phyloP scores from a whole-genome alignment of 2,888 invertebrate species.

The Rhodophaea formosa region DNA sequence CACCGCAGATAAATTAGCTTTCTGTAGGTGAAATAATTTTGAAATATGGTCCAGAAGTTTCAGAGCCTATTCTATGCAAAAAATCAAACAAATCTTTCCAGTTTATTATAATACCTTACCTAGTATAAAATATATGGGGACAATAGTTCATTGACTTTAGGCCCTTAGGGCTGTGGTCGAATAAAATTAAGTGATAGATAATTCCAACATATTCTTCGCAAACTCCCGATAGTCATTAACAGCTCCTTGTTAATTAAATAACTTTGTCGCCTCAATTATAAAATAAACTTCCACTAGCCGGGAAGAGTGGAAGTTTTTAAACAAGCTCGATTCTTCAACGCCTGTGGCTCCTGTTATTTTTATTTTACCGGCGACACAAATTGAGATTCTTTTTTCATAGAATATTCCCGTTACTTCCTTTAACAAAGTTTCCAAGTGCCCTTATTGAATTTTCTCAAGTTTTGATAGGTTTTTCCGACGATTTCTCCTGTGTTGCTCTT shows the following conservation, averaged over 20 bases:
- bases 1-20: too few species aligned
- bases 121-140: too few species aligned
- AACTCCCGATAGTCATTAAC: slow-evolving; percentile 3
- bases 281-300: slow-evolving; percentile 33
- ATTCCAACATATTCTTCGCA: background rate
- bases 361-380: slow-evolving; percentile 70
- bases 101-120: too few species aligned
- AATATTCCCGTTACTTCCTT: slow-evolving; percentile 73
- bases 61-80: too few species aligned
- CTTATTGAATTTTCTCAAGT: slow-evolving; percentile 80
- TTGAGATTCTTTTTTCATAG: slow-evolving; percentile 68
- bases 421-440: slow-evolving; percentile 78
- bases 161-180: background rate
- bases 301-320: slow-evolving; percentile 47
- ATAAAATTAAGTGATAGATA: background rate
- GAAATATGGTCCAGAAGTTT: too few species aligned
- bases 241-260: slow-evolving; percentile 14
- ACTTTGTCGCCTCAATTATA: slow-evolving; percentile 13
- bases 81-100: too few species aligned
- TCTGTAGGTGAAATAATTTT: too few species aligned
- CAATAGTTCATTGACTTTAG: too few species aligned
- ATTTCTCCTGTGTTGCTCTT: slow-evolving; percentile 68
- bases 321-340: slow-evolving; percentile 54
- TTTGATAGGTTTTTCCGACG: slow-evolving; percentile 79
- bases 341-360: slow-evolving; percentile 54